Percentiles rank a stretch among this genome's conserved stretches.
These are phyloP conservation scores for Hirtodrosophila trivittata DNA, from an alignment of 2,888 invertebrate species.

Conservation along the genomic window DNA sequence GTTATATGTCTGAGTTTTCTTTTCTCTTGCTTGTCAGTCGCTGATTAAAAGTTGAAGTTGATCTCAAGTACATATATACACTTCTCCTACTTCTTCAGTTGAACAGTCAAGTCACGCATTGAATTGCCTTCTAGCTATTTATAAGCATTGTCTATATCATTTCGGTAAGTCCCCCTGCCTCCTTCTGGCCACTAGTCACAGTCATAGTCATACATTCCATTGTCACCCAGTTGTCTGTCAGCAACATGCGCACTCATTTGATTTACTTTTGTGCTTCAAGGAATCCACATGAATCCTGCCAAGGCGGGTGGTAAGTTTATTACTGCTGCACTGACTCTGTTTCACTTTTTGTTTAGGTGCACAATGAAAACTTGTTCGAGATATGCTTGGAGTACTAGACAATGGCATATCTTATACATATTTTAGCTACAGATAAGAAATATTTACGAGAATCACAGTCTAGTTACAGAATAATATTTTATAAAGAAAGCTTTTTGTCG, in stretches of 20 bases:
- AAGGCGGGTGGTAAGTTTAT: slow-evolving; percentile 27
- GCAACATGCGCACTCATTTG: slow-evolving; percentile 63
- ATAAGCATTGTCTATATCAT: slow-evolving; percentile 59
- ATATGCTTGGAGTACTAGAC: slow-evolving; percentile 9
- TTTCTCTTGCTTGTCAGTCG: slow-evolving; percentile 40
- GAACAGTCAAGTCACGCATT: slow-evolving; percentile 72
- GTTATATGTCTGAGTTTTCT: slow-evolving; percentile 33
- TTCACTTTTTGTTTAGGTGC: slow-evolving; percentile 38
- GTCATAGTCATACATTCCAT: slow-evolving; percentile 9
- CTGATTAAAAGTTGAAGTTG: slow-evolving; percentile 76
- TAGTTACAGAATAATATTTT: too few relatives aligned
- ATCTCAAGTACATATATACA: slow-evolving; percentile 61
- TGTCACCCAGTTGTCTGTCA: slow-evolving; percentile 57
- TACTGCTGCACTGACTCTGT: slow-evolving; percentile 48
- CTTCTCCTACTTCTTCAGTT: too few relatives aligned
- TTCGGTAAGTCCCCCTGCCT: not conserved
- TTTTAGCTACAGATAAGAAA: not conserved
- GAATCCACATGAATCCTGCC: slow-evolving; percentile 43
- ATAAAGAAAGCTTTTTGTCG: too few relatives aligned
- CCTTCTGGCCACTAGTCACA: not conserved
- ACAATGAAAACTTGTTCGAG: slow-evolving; percentile 39
- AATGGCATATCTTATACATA: not conserved
- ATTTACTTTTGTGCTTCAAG: slow-evolving; percentile 62
- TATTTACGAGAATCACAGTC: too few relatives aligned
- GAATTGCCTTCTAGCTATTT: slow-evolving; percentile 65